phyloP scores from a whole-genome alignment of 1,140 invertebrate species.

The Gryllus bimaculatus region DNA sequence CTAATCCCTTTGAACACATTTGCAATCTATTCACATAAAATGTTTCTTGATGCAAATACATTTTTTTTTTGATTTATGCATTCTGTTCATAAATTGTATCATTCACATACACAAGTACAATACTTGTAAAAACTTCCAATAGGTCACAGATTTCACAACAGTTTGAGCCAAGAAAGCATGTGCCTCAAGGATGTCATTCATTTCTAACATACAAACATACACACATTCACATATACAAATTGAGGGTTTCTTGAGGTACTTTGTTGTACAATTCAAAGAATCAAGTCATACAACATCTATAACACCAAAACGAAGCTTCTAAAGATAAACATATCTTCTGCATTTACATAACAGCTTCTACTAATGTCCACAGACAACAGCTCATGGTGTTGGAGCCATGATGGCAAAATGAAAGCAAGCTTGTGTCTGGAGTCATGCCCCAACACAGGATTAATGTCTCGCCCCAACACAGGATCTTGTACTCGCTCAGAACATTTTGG shows the following conservation, averaged over 20 bases:
- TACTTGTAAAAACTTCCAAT: neutral
- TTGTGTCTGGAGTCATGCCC: neutral
- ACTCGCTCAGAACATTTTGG: neutral
- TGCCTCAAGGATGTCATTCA: neutral
- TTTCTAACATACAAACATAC: neutral
- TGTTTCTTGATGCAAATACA: neutral
- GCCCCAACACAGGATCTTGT: neutral
- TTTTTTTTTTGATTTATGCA: neutral
- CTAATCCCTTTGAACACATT: neutral
- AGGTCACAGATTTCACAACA: neutral
- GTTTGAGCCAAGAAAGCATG: neutral
- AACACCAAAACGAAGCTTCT: constrained; percentile 1
- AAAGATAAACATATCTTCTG: neutral
- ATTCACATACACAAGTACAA: neutral
- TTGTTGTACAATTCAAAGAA: neutral
- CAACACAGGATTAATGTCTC: neutral
- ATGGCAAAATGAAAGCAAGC: neutral
- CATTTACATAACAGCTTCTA: neutral
- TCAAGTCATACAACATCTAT: neutral
- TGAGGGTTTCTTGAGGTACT: neutral
- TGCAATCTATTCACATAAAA: neutral
- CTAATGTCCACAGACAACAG: neutral
- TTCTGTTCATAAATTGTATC: neutral
- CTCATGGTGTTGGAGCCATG: neutral
- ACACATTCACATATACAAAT: neutral